Evolutionary conservation across 2,888 invertebrate genomes (phyloP), one percentile per base, ranked within the genome.

Genomic region (Caenorhabditis sp.): DNA sequence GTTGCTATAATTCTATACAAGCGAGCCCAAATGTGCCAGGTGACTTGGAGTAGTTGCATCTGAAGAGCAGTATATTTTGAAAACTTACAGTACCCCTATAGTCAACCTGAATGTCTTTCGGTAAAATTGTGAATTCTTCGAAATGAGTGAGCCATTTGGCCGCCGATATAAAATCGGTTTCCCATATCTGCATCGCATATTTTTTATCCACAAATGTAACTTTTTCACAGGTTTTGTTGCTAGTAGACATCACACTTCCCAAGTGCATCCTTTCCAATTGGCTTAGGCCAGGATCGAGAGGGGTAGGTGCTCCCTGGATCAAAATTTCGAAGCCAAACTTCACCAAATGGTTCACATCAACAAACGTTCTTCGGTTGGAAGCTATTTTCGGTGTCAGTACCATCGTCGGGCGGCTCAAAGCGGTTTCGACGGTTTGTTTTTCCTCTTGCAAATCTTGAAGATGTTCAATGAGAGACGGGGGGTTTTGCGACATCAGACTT

Each of bases 11-110:
- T 19, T 44, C 44, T 80, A 28, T 19, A 26, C 12, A 63, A 51
- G 3, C 35, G 19, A 7, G 66, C 38, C 44, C 51, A 84, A 4
- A 77, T 22, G 22, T 61, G 68, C 84, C 84, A 84, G 14, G 69
- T 47, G 5, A 44, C 41, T 70, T 76, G 69, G 10, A 80, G 66
- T 4, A 84, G 47, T 68, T 74, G 59, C 61, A 83, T 68, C 74
- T 38, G 38, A 38, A 38, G 8, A 35, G 31, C n/a, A 38, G 6
- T 38, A 38, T 38, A 38, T 38, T 31, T 31, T 38, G 38, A 38
- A 38, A 12, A 31, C 7, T 7, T 38, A 38, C 38, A 38, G 38
- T 38, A 38, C 6, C 12, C 38, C 38, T 10, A 6, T n/a, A n/a
- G n/a, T n/a, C n/a, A n/a, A n/a, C n/a, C n/a, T n/a, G n/a, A n/a